These are phyloP conservation scores for Lemur catta DNA, from an alignment of 2,797 vertebrate genomes.

Conservation along the genomic window DNA sequence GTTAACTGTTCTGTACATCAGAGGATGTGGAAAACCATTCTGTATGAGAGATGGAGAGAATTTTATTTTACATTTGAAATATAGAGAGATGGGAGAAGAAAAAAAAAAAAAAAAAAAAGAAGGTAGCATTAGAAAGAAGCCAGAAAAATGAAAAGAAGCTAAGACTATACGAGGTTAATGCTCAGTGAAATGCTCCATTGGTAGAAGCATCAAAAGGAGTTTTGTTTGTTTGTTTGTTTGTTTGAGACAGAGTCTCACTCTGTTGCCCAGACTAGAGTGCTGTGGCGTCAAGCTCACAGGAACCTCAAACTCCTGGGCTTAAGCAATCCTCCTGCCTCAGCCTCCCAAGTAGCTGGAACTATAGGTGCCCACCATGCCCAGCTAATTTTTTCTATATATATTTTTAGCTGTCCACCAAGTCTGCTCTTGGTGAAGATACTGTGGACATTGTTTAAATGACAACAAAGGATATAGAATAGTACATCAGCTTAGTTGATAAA, in stretches of 20 bases:
- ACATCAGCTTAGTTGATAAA: neutral
- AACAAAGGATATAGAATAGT: neutral
- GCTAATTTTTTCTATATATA: too few species aligned
- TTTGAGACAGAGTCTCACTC: too few species aligned
- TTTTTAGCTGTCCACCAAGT: too few species aligned
- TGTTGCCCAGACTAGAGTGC: too few species aligned
- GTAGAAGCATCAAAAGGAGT: neutral
- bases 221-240: neutral
- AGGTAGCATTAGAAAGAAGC: neutral
- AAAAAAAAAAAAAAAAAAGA: neutral
- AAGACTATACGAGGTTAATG: neutral
- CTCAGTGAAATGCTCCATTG: neutral
- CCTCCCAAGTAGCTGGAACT: too few species aligned
- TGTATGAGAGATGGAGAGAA: neutral
- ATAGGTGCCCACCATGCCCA: too few species aligned
- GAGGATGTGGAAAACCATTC: neutral
- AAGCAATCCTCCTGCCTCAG: too few species aligned
- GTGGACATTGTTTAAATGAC: neutral
- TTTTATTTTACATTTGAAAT: constrained; percentile 15
- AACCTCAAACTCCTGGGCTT: too few species aligned
- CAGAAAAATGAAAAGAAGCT: neutral
- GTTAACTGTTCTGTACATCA: neutral
- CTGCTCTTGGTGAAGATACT: neutral
- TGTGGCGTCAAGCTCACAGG: too few species aligned
- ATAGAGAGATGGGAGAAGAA: neutral